These are phyloP conservation scores for Todus mexicanus DNA, from an alignment of 2,797 vertebrate genomes.

Conservation along the genomic window DNA sequence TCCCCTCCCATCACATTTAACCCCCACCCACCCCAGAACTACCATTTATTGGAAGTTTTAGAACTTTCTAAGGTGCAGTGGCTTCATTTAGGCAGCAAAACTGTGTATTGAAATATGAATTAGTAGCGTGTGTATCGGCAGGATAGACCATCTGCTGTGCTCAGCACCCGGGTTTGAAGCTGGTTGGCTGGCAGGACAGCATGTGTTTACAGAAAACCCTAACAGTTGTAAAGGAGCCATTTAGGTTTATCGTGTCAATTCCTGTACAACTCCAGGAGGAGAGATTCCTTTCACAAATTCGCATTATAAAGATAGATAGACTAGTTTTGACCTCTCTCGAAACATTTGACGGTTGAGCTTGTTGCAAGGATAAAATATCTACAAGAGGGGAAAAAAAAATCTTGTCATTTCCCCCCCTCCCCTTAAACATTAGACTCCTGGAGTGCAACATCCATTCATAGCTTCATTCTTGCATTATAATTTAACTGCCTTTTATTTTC, in stretches of 20 bases:
- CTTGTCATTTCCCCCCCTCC: background rate
- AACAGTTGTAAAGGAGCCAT: slow-evolving; percentile 55
- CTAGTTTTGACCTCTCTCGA: slow-evolving; percentile 35
- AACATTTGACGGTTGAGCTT: slow-evolving; percentile 35
- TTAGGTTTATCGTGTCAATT: slow-evolving; percentile 53
- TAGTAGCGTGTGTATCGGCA: slow-evolving; percentile 54
- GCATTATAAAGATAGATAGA: slow-evolving; percentile 51
- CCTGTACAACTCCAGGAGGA: slow-evolving; percentile 14
- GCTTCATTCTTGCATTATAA: slow-evolving; percentile 42
- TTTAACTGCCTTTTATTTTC: slow-evolving; percentile 54
- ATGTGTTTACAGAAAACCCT: slow-evolving; percentile 71
- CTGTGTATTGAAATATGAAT: slow-evolving; percentile 59
- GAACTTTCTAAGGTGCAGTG: slow-evolving; percentile 24
- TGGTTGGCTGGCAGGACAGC: slow-evolving; percentile 70
- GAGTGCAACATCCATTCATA: slow-evolving; percentile 25
- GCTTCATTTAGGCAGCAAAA: slow-evolving; percentile 41
- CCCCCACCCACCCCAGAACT: background rate
- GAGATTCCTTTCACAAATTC: slow-evolving; percentile 58
- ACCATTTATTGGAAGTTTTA: background rate
- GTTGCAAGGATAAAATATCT: slow-evolving; percentile 29
- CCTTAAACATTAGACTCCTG: slow-evolving; percentile 21
- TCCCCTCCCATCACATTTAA: background rate
- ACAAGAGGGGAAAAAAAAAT: background rate
- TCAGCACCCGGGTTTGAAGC: slow-evolving; percentile 65
- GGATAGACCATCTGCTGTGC: slow-evolving; percentile 65